A percentile compares a stretch with the other conserved stretches of the same genome.
Evolutionary conservation across 2,113 vertebrate species (phyloP).

Genomic region (Ictidomys tridecemlineatus): DNA sequence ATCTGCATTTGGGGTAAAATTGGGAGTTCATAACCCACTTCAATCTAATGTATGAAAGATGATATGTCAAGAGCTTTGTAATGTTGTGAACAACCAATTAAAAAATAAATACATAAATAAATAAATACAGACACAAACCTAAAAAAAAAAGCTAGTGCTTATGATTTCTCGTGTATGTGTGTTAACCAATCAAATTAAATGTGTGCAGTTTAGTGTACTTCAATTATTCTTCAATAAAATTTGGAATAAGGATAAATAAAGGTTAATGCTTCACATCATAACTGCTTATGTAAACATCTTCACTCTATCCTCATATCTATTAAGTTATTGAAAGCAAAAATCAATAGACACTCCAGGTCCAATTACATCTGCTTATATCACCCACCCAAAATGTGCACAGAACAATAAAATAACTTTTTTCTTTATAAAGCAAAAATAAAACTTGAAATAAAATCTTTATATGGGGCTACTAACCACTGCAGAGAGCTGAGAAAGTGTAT

Average conservation of each 20-base stretch:
- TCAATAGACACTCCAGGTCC: neutral
- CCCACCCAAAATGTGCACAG: neutral
- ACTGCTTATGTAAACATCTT: conserved; percentile 33
- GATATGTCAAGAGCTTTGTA: too few relatives aligned
- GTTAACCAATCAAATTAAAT: neutral
- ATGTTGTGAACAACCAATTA: too few relatives aligned
- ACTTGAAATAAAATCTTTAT: neutral
- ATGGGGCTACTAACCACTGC: neutral
- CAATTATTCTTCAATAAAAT: neutral
- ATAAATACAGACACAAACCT: too few relatives aligned
- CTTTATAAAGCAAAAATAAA: conserved; percentile 42
- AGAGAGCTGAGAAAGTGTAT: neutral
- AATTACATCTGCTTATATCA: neutral
- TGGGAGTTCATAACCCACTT: too few relatives aligned
- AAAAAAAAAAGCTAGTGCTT: neutral
- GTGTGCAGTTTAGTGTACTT: neutral
- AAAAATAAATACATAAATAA: too few relatives aligned
- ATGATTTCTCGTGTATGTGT: neutral
- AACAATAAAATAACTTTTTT: neutral
- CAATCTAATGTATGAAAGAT: too few relatives aligned
- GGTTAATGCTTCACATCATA: neutral
- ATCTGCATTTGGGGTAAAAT: too few relatives aligned
- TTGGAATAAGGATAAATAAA: neutral
- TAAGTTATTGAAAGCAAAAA: conserved; percentile 29
- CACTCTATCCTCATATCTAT: neutral